phyloP scores from a whole-genome alignment of 2,888 invertebrate genomes.

The Litoditis marina region DNA sequence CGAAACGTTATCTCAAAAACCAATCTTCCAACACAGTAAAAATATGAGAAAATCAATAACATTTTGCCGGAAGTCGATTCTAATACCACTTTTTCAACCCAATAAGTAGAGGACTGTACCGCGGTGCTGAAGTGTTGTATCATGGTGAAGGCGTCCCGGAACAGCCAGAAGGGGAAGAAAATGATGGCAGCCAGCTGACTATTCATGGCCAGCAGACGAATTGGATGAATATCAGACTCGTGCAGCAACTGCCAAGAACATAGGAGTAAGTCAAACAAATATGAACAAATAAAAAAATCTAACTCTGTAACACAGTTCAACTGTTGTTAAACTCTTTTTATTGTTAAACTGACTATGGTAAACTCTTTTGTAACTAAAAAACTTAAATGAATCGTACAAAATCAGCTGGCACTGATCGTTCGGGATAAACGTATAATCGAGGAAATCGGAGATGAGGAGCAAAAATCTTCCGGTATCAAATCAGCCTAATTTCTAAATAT shows the following conservation, averaged over 20 bases:
- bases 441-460: not conserved
- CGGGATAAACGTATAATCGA: not conserved
- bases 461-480: not conserved
- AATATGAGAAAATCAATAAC: too few species aligned
- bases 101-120: too few species aligned
- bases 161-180: slow-evolving; percentile 81
- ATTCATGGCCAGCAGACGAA: slow-evolving; percentile 78
- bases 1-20: too few species aligned
- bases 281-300: not conserved
- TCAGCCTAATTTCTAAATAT: not conserved
- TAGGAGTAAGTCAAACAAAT: not conserved
- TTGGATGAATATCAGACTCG: slow-evolving; percentile 84
- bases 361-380: too few species aligned
- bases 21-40: too few species aligned
- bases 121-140: slow-evolving; percentile 11
- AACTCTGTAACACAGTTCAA: too few species aligned
- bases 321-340: too few species aligned
- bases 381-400: slow-evolving; percentile 20
- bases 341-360: too few species aligned
- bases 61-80: too few species aligned
- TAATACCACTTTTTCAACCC: too few species aligned
- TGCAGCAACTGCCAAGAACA: slow-evolving; percentile 71
- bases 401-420: not conserved
- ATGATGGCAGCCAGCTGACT: slow-evolving; percentile 70
- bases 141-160: slow-evolving; percentile 69